These are phyloP conservation scores for Fistularia commersonii DNA, from an alignment of 2,797 vertebrate species.

Conservation along the genomic window DNA sequence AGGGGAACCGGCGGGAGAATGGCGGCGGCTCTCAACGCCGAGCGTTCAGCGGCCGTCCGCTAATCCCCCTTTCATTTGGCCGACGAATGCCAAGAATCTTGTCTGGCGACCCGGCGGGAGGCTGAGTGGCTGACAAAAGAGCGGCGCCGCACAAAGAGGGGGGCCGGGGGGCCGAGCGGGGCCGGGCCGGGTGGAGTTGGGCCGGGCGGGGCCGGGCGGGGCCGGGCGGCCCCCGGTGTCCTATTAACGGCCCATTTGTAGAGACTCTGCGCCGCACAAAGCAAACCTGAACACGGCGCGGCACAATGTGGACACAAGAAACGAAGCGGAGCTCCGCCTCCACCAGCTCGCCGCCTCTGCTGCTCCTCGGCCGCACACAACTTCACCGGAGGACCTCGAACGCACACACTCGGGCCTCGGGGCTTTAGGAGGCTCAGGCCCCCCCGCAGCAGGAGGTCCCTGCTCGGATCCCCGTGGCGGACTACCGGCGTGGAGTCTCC, in stretches of 20 bases:
- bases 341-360: too few relatives aligned
- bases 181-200: constrained; percentile 72
- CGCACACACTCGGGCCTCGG: too few relatives aligned
- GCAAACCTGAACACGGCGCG: constrained; percentile 22
- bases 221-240: constrained; percentile 64
- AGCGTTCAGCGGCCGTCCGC: constrained; percentile 86
- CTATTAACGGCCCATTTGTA: constrained; percentile 49
- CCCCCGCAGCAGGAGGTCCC: too few relatives aligned
- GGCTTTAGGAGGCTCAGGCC: too few relatives aligned
- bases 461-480: too few relatives aligned
- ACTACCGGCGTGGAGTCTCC: too few relatives aligned
- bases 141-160: constrained; percentile 82
- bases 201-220: too few relatives aligned
- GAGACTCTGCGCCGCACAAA: constrained; percentile 43
- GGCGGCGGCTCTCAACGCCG: too few relatives aligned
- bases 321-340: too few relatives aligned
- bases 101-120: constrained; percentile 88
- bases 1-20: constrained; percentile 84
- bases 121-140: constrained; percentile 94
- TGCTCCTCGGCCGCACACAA: too few relatives aligned
- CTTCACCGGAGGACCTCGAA: too few relatives aligned
- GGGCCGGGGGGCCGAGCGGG: too few relatives aligned
- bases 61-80: constrained; percentile 96
- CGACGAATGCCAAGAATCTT: constrained; percentile 93
- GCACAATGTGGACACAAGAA: constrained; percentile 5